phyloP scores from a whole-genome alignment of 2,113 vertebrate genomes.

The Bagarius yarrelli region DNA sequence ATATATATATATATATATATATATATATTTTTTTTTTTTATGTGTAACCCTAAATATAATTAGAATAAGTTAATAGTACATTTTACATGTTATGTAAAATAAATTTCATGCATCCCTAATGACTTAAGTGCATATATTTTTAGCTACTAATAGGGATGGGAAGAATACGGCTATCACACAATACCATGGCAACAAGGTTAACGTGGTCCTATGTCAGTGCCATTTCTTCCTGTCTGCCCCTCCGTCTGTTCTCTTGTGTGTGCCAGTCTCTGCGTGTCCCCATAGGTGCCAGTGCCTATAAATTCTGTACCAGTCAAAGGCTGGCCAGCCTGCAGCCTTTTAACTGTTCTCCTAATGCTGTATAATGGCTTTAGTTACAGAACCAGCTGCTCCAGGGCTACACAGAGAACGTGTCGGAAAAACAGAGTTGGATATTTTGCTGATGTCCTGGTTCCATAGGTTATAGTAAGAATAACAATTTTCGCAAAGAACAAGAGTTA shows the following conservation, averaged over 20 bases:
- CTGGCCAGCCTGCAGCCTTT: conserved; percentile 39
- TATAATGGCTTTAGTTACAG: conserved; percentile 52
- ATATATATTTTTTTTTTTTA: neutral
- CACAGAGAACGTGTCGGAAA: neutral
- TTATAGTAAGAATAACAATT: conserved; percentile 8
- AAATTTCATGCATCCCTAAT: neutral
- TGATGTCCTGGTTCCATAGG: neutral
- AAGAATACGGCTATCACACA: conserved; percentile 6
- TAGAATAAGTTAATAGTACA: neutral
- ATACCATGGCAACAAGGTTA: conserved; percentile 43
- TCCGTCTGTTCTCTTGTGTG: conserved; percentile 30
- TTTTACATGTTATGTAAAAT: too few species aligned
- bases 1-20: too few species aligned
- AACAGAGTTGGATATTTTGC: conserved; percentile 9
- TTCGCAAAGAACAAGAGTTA: neutral
- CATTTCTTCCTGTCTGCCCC: conserved; percentile 30
- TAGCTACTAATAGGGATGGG: too few species aligned
- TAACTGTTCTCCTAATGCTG: conserved; percentile 40
- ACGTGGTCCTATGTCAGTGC: conserved; percentile 14
- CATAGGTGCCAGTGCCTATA: conserved; percentile 48
- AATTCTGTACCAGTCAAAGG: conserved; percentile 50
- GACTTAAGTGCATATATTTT: neutral
- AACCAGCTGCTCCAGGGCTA: conserved; percentile 30
- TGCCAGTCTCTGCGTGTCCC: conserved; percentile 40
- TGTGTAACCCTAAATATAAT: too few species aligned